Evolutionary conservation across 2,888 invertebrate species (phyloP), one percentile per base, ranked within the genome.

Genomic region (Sericinus montela): DNA sequence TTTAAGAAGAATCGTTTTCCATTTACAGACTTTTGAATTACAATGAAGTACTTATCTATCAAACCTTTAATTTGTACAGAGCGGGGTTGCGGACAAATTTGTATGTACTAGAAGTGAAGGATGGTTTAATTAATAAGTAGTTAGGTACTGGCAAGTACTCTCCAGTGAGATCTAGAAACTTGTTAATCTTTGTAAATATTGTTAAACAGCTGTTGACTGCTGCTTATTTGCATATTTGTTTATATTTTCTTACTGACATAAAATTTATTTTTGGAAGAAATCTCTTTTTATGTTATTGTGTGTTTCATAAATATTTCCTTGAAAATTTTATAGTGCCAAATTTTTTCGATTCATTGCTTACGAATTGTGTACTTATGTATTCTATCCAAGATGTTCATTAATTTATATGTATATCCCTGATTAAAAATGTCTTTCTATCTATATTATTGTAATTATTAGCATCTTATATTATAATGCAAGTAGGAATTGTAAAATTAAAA

Each of bases 111-210:
- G 39, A 45, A 40, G 23, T 40, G 10, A 29, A 36, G 45, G 45
- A 45, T 37, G 41, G 45, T 45, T 51, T 46, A 46, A 51, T 37
- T 41, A 32, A 32, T 51, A 46, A 42, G 42, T 28, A 39, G 40
- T 46, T 30, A 45, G 30, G 14, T 19, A 15, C 28, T 23, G 42
- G 25, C 37, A 11, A 13, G 15, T 44, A 34, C 13, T 40, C 42
- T 38, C 37, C 63, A 69, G 62, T 68, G 72, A 69, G 65, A 69
- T 64, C 58, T 74, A 74, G 62, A 25, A 60, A 70, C 65, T 75
- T 80, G 77, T 81, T 80, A 72, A 73, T 69, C 70, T 72, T 72
- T 84, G 83, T 85, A 85, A 81, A 84, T 85, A 85, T 81, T 78
- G 80, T 82, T 81, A 76, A 67, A 67, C 66, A 69, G 60, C 67